These are phyloP conservation scores for Sitta carolinensis DNA, from an alignment of 2,797 vertebrate species.

Conservation along the genomic window DNA sequence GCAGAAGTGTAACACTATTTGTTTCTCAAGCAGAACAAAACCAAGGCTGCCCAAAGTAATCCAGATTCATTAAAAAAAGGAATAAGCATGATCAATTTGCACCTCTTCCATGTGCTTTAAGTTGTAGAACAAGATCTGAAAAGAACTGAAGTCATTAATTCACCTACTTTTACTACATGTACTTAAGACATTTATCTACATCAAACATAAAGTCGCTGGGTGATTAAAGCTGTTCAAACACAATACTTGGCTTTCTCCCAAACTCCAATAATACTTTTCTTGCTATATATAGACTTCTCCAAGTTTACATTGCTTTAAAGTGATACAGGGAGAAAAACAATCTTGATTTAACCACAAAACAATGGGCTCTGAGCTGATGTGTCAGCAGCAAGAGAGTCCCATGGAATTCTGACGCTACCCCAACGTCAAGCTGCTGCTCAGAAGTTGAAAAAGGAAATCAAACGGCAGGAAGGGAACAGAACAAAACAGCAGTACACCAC, in stretches of 20 bases:
- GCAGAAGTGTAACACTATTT: not conserved
- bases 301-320: slow-evolving; percentile 51
- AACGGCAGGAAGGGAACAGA: not conserved
- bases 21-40: not conserved
- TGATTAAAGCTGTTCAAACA: slow-evolving; percentile 64
- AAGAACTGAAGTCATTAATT: slow-evolving; percentile 29
- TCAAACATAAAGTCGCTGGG: slow-evolving; percentile 39
- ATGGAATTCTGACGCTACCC: not conserved
- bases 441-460: not conserved
- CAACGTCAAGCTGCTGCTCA: not conserved
- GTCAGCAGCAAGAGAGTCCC: not conserved
- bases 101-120: not conserved
- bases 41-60: not conserved
- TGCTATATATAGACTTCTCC: slow-evolving; percentile 53
- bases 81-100: not conserved
- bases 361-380: not conserved
- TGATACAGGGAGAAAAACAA: slow-evolving; percentile 43
- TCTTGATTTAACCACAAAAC: slow-evolving; percentile 4
- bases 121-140: not conserved
- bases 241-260: slow-evolving; percentile 61
- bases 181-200: slow-evolving; percentile 57
- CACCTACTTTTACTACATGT: slow-evolving; percentile 29
- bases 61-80: not conserved
- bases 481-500: not conserved
- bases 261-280: slow-evolving; percentile 49